Conservation (phyloP, 2,113 vertebrate species). For the Cebidichthys violaceus region DNA sequence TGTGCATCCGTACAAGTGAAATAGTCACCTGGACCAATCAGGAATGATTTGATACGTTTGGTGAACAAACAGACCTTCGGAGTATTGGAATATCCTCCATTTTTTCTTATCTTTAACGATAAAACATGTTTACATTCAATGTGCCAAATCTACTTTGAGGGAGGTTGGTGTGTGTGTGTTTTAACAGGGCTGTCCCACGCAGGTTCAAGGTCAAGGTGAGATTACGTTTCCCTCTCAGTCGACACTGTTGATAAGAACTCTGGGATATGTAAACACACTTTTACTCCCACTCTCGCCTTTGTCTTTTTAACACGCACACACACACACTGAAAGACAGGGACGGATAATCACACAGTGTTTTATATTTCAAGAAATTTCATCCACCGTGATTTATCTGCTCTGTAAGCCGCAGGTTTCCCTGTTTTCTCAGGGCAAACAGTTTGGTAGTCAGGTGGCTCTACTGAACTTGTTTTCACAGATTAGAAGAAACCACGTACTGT, state of each 20-base stretch:
- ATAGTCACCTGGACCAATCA: conserved; percentile 4
- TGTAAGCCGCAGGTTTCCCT: not conserved
- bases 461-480: conserved; percentile 33
- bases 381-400: conserved; percentile 16
- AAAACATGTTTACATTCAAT: conserved; percentile 43
- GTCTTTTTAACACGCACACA: conserved; percentile 34
- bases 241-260: conserved; percentile 67
- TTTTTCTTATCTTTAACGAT: conserved; percentile 12
- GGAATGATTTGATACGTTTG: conserved; percentile 11
- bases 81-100: not conserved
- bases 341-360: conserved; percentile 9
- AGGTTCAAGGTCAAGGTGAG: conserved; percentile 66
- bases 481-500: conserved; percentile 7
- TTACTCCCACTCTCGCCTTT: conserved; percentile 43
- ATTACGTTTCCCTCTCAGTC: conserved; percentile 57
- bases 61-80: conserved; percentile 7
- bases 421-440: conserved; percentile 32
- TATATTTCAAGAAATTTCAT: conserved; percentile 30
- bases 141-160: conserved; percentile 1
- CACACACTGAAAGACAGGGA: conserved; percentile 18
- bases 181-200: conserved; percentile 18
- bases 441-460: conserved; percentile 9
- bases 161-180: conserved; percentile 13
- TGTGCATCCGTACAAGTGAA: not conserved
- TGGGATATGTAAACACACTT: conserved; percentile 72